Evolutionary conservation across 2,888 invertebrate genomes (phyloP).

Genomic region (Amphiduros pacificus): DNA sequence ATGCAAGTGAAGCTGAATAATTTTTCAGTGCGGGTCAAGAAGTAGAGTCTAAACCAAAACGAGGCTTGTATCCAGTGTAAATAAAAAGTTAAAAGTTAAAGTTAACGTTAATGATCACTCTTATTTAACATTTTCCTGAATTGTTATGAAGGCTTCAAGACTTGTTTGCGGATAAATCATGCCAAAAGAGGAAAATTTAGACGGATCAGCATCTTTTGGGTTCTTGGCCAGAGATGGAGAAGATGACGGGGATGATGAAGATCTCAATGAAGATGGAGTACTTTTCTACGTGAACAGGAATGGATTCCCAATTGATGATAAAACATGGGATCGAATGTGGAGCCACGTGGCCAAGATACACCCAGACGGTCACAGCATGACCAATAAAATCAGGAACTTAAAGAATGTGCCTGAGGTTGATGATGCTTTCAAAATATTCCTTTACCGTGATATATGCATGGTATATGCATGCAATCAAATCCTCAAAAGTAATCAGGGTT

Average conservation of each 20-base stretch:
- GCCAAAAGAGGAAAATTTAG: too few relatives aligned
- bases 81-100: background rate
- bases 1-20: too few relatives aligned
- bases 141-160: too few relatives aligned
- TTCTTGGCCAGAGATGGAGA: background rate
- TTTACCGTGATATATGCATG: too few relatives aligned
- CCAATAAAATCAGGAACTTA: slow-evolving; percentile 36
- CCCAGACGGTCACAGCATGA: slow-evolving; percentile 45
- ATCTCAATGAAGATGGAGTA: slow-evolving; percentile 45
- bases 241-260: slow-evolving; percentile 20
- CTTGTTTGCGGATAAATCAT: background rate
- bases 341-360: slow-evolving; percentile 52
- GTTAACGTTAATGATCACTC: too few relatives aligned
- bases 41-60: too few relatives aligned
- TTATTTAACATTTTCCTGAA: too few relatives aligned
- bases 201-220: background rate
- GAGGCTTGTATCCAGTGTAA: slow-evolving; percentile 6
- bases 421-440: background rate
- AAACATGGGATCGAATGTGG: slow-evolving; percentile 59
- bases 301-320: slow-evolving; percentile 56
- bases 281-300: slow-evolving; percentile 57
- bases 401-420: slow-evolving; percentile 40
- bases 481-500: too few relatives aligned
- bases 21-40: too few relatives aligned
- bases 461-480: too few relatives aligned